These are phyloP conservation scores for Eucera pruinosa DNA, from an alignment of 2,888 invertebrate species.

Conservation along the genomic window DNA sequence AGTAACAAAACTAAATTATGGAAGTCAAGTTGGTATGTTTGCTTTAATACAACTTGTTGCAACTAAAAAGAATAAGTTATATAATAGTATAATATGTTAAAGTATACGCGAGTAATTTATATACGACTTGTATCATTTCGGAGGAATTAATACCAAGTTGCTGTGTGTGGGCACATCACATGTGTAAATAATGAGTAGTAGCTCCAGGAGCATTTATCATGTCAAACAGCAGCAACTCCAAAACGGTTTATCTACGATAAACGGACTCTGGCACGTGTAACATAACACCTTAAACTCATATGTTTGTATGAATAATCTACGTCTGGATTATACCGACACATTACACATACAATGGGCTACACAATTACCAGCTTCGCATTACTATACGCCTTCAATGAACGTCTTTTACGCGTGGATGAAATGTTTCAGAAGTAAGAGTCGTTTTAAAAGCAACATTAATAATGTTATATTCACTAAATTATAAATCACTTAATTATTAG, in stretches of 20 bases:
- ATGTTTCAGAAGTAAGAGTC: neutral
- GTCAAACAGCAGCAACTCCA: constrained; percentile 46
- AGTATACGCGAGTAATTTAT: neutral
- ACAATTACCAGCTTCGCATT: constrained; percentile 19
- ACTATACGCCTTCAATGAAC: neutral
- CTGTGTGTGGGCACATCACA: constrained; percentile 35
- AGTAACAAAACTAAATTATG: no score
- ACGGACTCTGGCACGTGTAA: constrained; percentile 69
- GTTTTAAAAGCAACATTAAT: neutral
- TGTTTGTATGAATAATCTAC: constrained; percentile 45
- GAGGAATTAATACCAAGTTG: constrained; percentile 28
- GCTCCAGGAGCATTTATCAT: constrained; percentile 51
- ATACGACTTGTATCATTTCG: neutral
- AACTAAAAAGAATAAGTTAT: no score
- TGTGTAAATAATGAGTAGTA: constrained; percentile 59
- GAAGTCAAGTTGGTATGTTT: no score
- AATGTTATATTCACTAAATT: no score
- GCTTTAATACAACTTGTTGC: no score
- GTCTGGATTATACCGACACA: constrained; percentile 35
- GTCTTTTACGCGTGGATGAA: neutral
- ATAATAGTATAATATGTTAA: no score
- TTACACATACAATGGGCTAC: constrained; percentile 32
- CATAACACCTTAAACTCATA: constrained; percentile 72
- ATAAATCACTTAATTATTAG: no score
- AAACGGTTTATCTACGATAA: constrained; percentile 62